Conservation (phyloP, 2,797 vertebrate species). For the Micromesistius poutassou region DNA sequence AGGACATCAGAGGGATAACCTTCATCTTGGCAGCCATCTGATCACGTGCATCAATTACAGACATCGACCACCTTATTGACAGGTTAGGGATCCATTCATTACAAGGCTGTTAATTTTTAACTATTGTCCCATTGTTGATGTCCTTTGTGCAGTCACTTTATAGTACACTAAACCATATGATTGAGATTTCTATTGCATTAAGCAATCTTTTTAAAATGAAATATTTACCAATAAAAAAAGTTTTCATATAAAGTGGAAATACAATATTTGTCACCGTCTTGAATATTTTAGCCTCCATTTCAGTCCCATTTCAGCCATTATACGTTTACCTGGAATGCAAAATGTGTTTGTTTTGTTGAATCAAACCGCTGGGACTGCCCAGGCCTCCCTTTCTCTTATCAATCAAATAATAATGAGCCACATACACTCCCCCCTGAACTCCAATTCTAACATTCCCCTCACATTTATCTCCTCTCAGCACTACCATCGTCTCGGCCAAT, state of each 20-base stretch:
- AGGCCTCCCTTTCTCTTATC: constrained; percentile 16
- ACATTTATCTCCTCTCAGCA: constrained; percentile 37
- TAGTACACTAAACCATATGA: neutral
- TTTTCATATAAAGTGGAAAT: neutral
- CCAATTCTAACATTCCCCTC: constrained; percentile 26
- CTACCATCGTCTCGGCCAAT: constrained; percentile 53
- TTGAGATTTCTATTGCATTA: neutral
- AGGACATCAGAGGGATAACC: constrained; percentile 25
- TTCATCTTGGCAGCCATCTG: neutral
- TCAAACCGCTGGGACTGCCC: neutral
- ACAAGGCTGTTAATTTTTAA: neutral
- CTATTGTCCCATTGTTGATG: neutral
- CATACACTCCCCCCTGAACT: constrained; percentile 16
- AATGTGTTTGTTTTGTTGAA: constrained; percentile 1
- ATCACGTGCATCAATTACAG: constrained; percentile 15
- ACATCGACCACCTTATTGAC: constrained; percentile 1
- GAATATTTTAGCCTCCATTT: neutral
- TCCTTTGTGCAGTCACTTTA: neutral
- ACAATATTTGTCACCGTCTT: neutral
- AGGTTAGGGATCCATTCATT: neutral
- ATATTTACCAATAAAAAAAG: neutral
- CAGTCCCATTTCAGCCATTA: neutral
- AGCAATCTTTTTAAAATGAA: neutral
- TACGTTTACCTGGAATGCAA: neutral
- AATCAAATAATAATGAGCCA: constrained; percentile 50